These are phyloP conservation scores for Amblyopsis hoosieri DNA, from an alignment of 2,797 vertebrate species.

Conservation along the genomic window DNA sequence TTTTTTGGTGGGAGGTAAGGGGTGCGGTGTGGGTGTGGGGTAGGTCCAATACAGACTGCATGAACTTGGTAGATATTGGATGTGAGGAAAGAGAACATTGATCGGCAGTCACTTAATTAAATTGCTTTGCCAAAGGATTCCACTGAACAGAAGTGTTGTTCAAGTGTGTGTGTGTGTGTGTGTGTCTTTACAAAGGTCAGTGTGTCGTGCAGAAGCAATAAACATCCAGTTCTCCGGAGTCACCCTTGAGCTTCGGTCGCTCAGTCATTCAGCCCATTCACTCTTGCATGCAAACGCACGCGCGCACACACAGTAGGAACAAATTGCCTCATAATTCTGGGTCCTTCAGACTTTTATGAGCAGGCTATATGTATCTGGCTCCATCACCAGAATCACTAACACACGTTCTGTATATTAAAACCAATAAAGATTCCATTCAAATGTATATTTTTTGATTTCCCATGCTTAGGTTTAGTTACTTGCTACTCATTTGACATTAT, in stretches of 20 bases:
- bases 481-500: too few species aligned
- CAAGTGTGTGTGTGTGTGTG: conserved; percentile 7
- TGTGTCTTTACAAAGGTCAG: conserved; percentile 12
- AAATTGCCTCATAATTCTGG: neutral
- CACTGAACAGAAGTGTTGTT: neutral
- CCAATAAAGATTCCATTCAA: neutral
- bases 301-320: neutral
- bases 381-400: neutral
- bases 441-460: too few species aligned
- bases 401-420: neutral
- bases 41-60: neutral
- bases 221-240: conserved; percentile 15
- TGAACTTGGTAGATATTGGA: conserved; percentile 8
- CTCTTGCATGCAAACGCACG: neutral
- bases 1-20: too few species aligned
- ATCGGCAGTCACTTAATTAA: neutral
- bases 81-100: neutral
- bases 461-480: too few species aligned
- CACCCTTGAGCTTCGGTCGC: conserved; percentile 7
- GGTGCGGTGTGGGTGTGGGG: too few species aligned
- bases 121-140: neutral
- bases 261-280: neutral
- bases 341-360: conserved; percentile 9
- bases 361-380: neutral
- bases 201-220: conserved; percentile 11